Conservation (phyloP, 2,797 vertebrate genomes). For the Clarias platycephalus region DNA sequence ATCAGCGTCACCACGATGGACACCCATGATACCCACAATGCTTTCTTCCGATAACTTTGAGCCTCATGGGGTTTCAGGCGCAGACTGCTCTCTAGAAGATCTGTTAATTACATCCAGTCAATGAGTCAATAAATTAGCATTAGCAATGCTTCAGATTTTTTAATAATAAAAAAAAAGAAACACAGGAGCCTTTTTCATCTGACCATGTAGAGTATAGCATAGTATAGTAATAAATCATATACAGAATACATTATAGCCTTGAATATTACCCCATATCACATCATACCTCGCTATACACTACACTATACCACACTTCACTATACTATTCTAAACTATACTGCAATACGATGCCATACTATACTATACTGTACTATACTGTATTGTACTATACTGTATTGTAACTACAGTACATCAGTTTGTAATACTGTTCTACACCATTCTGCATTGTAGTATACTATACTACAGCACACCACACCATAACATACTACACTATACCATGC, state of each 20-base stretch:
- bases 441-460: no score
- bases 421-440: neutral
- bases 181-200: neutral
- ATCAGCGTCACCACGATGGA: constrained; percentile 91
- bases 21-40: constrained; percentile 93
- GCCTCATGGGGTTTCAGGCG: constrained; percentile 97
- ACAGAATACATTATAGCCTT: neutral
- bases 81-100: constrained; percentile 96
- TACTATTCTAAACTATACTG: neutral
- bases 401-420: no score
- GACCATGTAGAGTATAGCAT: neutral
- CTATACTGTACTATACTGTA: neutral
- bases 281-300: neutral
- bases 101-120: constrained; percentile 67
- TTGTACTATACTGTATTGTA: neutral
- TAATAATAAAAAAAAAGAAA: neutral
- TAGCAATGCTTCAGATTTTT: neutral
- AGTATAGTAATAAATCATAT: neutral
- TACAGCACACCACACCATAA: neutral
- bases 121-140: no score
- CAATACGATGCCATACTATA: neutral
- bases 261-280: neutral
- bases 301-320: neutral
- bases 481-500: neutral
- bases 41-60: constrained; percentile 95